A percentile compares a stretch with the other conserved stretches of the same genome.
Evolutionary conservation across 2,113 vertebrate genomes (phyloP).

Genomic region (Corynorhinus townsendii): DNA sequence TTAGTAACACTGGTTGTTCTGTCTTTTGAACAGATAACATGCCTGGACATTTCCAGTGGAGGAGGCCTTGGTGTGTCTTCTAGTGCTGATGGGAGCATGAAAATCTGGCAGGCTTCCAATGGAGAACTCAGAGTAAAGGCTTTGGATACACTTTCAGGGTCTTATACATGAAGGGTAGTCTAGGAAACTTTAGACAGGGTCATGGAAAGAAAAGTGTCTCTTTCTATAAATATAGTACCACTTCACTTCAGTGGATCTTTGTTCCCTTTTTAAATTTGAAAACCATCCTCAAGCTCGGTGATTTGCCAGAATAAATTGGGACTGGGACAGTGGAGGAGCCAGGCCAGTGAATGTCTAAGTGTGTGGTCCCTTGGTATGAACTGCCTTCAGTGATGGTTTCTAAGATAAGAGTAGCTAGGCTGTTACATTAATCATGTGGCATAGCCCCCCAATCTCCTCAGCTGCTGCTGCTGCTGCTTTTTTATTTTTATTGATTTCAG

Average conservation of each 20-base stretch:
- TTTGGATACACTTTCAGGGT: slow-evolving; percentile 4
- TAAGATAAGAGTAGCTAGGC: not conserved
- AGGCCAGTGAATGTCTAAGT: not conserved
- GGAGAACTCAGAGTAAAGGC: slow-evolving; percentile 84
- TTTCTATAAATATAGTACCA: not conserved
- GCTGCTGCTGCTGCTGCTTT: too few species aligned
- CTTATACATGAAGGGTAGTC: not conserved
- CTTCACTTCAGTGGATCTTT: not conserved
- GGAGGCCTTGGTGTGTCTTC: slow-evolving; percentile 83
- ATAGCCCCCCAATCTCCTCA: not conserved
- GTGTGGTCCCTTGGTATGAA: not conserved
- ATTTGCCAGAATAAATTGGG: not conserved
- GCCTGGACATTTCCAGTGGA: slow-evolving; percentile 82
- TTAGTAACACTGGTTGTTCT: not conserved
- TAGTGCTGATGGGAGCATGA: slow-evolving; percentile 84
- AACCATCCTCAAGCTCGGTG: not conserved
- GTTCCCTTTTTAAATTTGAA: slow-evolving; percentile 11
- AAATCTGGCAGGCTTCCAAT: slow-evolving; percentile 85
- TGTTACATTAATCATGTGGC: not conserved
- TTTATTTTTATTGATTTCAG: too few species aligned
- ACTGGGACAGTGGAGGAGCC: not conserved
- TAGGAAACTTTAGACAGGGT: not conserved
- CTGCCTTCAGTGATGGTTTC: not conserved
- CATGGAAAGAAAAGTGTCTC: not conserved
- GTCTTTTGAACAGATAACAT: slow-evolving; percentile 77